Conservation (phyloP, 2,888 invertebrate genomes). For the Melanchra persicariae region DNA sequence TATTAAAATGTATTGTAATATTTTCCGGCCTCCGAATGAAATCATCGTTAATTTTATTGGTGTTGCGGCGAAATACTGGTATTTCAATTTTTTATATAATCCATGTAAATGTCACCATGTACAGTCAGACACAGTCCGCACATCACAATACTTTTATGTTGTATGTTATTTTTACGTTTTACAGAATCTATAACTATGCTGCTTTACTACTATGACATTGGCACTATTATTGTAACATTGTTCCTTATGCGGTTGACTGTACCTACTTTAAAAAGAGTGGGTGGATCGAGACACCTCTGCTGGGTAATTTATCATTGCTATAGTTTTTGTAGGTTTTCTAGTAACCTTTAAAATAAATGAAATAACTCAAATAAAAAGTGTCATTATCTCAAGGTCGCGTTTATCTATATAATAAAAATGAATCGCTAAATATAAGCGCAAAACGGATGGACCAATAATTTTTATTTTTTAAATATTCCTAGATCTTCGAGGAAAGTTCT, state of each 20-base stretch:
- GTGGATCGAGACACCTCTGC: conserved; percentile 7
- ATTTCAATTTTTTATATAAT: conserved; percentile 30
- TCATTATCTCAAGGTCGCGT: conserved; percentile 3
- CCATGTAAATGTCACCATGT: conserved; percentile 38
- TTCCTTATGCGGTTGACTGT: not conserved
- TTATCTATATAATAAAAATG: no score
- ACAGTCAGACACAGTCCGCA: not conserved
- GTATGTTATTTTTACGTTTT: no score
- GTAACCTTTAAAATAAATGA: conserved; percentile 23
- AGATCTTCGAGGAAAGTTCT: no score
- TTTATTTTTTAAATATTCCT: no score
- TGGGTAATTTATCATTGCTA: conserved; percentile 23
- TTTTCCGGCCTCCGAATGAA: not conserved
- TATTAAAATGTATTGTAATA: conserved; percentile 15
- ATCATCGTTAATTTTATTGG: not conserved
- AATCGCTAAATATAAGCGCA: no score
- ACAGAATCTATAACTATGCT: no score
- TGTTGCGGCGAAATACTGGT: conserved; percentile 16
- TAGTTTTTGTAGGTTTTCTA: conserved; percentile 23
- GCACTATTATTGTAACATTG: not conserved
- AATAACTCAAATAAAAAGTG: conserved; percentile 9
- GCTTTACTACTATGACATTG: not conserved
- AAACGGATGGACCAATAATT: no score
- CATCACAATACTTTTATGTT: no score
- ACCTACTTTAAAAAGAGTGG: conserved; percentile 6